Percentiles rank a stretch among this genome's conserved stretches.
phyloP scores from a whole-genome alignment of 2,797 vertebrate species.

The Lepus oiostolus region DNA sequence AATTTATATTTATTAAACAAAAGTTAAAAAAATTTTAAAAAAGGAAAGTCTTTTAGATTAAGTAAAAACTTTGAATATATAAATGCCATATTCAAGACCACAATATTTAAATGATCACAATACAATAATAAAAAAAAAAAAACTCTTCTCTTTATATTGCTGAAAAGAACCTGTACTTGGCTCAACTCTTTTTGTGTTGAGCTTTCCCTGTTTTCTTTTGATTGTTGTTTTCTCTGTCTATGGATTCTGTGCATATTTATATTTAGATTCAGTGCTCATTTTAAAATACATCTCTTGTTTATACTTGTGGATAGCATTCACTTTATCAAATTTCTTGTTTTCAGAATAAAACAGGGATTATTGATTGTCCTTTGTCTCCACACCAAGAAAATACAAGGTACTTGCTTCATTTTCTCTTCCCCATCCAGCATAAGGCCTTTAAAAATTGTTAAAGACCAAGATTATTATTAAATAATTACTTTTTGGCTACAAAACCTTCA shows the following conservation, averaged over 20 bases:
- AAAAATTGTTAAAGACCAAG: not conserved
- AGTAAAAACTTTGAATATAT: not conserved
- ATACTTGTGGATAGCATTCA: not conserved
- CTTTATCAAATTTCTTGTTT: not conserved
- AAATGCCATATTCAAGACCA: not conserved
- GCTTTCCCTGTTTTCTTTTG: not conserved
- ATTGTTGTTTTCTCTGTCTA: not conserved
- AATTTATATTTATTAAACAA: too few relatives aligned
- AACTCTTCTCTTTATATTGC: not conserved
- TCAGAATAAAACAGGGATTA: not conserved
- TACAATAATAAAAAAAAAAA: not conserved
- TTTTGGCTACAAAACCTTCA: not conserved
- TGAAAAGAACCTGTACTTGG: not conserved
- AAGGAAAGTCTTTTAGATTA: not conserved
- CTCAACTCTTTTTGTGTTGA: not conserved
- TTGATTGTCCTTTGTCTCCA: not conserved
- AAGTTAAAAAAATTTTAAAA: not conserved
- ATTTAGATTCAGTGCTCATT: not conserved
- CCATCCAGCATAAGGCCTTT: not conserved
- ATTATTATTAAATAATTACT: not conserved
- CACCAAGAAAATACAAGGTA: not conserved
- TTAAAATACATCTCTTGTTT: constrained; percentile 20
- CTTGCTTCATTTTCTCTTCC: not conserved
- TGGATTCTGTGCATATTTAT: not conserved
- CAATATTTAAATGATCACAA: not conserved